Evolutionary conservation across 2,797 vertebrate genomes (phyloP).

Genomic region (Peromyscus aztecus): DNA sequence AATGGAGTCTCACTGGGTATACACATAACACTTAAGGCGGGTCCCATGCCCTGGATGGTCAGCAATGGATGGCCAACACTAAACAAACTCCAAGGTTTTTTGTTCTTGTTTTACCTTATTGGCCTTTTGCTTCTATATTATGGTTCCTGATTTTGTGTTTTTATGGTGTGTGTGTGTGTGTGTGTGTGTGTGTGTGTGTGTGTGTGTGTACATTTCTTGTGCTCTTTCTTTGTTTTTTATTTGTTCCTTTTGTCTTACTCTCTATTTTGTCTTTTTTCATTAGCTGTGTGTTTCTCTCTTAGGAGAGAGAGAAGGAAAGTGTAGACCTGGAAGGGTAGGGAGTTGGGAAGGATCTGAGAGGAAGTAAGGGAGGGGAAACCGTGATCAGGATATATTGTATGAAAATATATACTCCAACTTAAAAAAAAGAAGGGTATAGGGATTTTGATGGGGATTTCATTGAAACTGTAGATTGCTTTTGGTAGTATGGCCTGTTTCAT

Average conservation of each 20-base stretch:
- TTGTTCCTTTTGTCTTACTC: background rate
- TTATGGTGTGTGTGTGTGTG: background rate
- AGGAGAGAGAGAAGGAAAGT: background rate
- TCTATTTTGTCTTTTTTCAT: background rate
- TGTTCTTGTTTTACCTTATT: background rate
- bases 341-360: background rate
- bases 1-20: background rate
- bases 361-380: background rate
- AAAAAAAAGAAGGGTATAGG: background rate
- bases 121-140: too few species aligned
- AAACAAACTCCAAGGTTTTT: background rate
- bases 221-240: background rate
- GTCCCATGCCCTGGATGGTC: background rate
- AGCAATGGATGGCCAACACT: background rate
- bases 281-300: background rate
- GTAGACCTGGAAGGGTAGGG: background rate
- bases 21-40: background rate
- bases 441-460: background rate
- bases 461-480: background rate
- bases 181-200: background rate
- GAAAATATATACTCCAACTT: background rate
- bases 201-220: background rate
- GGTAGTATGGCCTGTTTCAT: background rate
- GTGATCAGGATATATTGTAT: background rate
- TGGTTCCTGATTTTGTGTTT: background rate